Base-by-base conservation (phyloP, 2,797 vertebrate species). In the Dipus sagitta region DNA sequence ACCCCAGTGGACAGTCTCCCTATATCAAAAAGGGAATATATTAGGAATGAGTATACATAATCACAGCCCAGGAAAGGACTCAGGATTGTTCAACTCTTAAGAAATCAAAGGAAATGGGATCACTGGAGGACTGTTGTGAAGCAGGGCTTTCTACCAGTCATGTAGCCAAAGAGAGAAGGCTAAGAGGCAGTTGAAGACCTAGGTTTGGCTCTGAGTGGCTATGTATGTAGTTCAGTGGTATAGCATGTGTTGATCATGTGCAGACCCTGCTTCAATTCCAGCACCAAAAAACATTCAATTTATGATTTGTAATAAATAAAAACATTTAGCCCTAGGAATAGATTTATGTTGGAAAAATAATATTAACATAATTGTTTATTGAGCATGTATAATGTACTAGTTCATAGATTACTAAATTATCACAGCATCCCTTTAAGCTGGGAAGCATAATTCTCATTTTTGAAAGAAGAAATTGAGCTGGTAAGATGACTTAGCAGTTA, bases 51-150 rank as follows among this genome's bases (percentile, higher is more conserved):
- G 47, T 13, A 79, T 68, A 93, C 2, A 62, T 17, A 72, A 9
- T 70, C 12, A 54, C 9, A 67, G 47, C 13, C 18, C 0, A 62
- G 42, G 12, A 24, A 77, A 72, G 12, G 4, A 60, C 42, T 13
- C 32, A 26, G 28, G 26, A 42, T 28, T 20, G 34, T n/a, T 70
- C 20, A 70, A 67, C 13, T 30, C 14, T 70, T 60, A 84, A 11
- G 21, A 68, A 60, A 71, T 54, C 1, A 65, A 93, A 78, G 7
- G 10, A 79, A 38, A 52, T 18, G 79, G 17, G 58, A 28, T 85
- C 20, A 3, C 1, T 38, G 47, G 20, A 26, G n/a, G 4, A 26
- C n/a, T 58, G 18, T 21, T 12, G 30, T 1, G 1, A 11, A 6
- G 34, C 0, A 42, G 26, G 11, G 26, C 3, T 6, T 28, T 77